Conservation (phyloP, 2,113 vertebrate genomes). For the Malurus elegans region DNA sequence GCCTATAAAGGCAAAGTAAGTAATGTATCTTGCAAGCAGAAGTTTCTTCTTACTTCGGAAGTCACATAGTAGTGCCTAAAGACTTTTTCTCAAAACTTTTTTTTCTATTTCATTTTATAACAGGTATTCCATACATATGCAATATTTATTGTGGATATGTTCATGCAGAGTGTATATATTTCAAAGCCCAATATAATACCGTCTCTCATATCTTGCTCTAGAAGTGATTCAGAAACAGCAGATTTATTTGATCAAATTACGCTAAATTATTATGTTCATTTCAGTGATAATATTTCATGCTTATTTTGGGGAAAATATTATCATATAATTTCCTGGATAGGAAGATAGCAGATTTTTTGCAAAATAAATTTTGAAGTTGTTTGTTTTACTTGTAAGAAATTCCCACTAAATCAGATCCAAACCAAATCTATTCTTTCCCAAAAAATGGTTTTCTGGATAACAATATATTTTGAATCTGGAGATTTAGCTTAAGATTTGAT, state of each 20-base stretch:
- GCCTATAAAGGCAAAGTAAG: not conserved
- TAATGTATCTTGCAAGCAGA: not conserved
- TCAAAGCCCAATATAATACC: not conserved
- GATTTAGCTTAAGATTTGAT: not conserved
- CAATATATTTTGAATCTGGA: slow-evolving; percentile 50
- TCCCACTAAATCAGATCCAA: slow-evolving; percentile 33
- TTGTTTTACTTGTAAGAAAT: slow-evolving; percentile 20
- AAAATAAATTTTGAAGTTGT: not conserved
- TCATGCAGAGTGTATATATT: not conserved
- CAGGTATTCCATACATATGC: not conserved
- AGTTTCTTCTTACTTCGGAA: not conserved
- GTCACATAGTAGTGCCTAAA: not conserved
- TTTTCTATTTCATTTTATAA: not conserved
- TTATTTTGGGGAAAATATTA: not conserved
- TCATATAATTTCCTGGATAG: not conserved
- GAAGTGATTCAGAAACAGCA: not conserved
- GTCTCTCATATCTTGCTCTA: not conserved
- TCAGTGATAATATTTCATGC: not conserved
- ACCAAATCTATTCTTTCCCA: slow-evolving; percentile 20
- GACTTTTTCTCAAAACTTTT: not conserved
- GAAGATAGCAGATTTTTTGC: not conserved
- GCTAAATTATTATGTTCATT: not conserved
- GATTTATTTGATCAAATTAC: not conserved
- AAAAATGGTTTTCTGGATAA: slow-evolving; percentile 56
- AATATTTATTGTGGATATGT: not conserved